Evolutionary conservation across 2,797 vertebrate species (phyloP), one percentile per base, ranked within the genome.

Genomic region (Stomatorhinus walkeri): DNA sequence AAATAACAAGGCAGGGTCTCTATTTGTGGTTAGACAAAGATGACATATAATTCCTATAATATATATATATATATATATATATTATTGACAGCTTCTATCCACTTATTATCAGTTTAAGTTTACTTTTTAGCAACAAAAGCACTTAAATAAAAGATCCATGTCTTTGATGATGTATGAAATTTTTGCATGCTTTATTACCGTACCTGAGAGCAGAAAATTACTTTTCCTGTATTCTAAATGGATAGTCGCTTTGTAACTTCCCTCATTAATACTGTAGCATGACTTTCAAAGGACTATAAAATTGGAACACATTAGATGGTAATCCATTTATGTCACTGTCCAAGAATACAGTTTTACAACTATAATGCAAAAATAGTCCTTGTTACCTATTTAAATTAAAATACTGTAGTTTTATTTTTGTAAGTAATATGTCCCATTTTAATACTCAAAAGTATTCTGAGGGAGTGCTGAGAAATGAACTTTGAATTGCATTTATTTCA

Each of bases 401-500:
- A 32, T 32, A 32, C 28, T 84, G 84, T 28, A 46, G 36, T 24
- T 61, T 43, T 86, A 9, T 87, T 87, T 87, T 56, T 84, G 36
- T 46, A 28, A 28, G 68, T 40, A 88, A 49, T 61, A 22, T n/a
- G 32, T 36, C 48, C 24, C 87, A 76, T 72, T 64, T 72, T 19
- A 51, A 88, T 19, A 56, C 59, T 88, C 61, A 76, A 36, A 36
- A 28, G n/a, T 64, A 46, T 28, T 76, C 12, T 32, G 76, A 19
- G 51, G 22, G 12, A 72, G 32, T n/a, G 16, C 72, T 81, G 24
- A 54, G 64, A 76, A 89, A 59, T 64, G 28, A 64, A 64, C 28
- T 36, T 52, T 89, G 84, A 86, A 89, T 85, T 32, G 56, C 56
- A 49, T 49, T 89, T 68, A 40, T 85, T 85, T 49, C 49, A 43